These are phyloP conservation scores for Myotis pilosus DNA, from an alignment of 2,797 vertebrate genomes.

Conservation along the genomic window DNA sequence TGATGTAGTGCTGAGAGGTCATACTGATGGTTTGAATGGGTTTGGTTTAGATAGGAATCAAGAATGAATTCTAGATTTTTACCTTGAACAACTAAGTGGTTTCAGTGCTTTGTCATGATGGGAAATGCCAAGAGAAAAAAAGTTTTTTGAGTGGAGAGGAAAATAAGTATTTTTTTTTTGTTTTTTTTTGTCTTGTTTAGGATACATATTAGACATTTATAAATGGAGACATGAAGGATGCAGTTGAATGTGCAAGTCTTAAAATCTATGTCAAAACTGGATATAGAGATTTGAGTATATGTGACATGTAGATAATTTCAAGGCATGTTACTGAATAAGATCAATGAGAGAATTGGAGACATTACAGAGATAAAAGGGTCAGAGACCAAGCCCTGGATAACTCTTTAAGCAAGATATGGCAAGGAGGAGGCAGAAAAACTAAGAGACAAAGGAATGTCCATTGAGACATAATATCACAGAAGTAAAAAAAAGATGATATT, in stretches of 20 bases:
- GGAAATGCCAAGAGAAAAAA: conserved; percentile 1
- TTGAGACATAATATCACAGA: neutral
- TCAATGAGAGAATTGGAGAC: neutral
- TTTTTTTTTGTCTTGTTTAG: neutral
- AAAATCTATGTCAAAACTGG: neutral
- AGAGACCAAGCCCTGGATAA: neutral
- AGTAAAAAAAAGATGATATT: neutral
- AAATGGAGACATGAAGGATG: neutral
- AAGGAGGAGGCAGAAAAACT: neutral
- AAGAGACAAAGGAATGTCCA: neutral
- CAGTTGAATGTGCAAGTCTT: neutral
- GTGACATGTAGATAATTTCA: neutral
- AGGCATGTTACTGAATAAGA: neutral
- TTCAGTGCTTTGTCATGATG: neutral
- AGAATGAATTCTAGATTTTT: neutral
- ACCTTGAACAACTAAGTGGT: neutral
- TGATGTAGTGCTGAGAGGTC: neutral
- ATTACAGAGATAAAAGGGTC: neutral
- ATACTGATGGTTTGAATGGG: neutral
- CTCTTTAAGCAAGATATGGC: neutral
- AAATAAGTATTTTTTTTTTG: neutral
- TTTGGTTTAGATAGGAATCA: neutral
- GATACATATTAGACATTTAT: neutral
- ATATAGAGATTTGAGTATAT: neutral
- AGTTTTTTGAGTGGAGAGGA: neutral